phyloP scores from a whole-genome alignment of 1,140 invertebrate genomes.

The Zaprionus vittiger region DNA sequence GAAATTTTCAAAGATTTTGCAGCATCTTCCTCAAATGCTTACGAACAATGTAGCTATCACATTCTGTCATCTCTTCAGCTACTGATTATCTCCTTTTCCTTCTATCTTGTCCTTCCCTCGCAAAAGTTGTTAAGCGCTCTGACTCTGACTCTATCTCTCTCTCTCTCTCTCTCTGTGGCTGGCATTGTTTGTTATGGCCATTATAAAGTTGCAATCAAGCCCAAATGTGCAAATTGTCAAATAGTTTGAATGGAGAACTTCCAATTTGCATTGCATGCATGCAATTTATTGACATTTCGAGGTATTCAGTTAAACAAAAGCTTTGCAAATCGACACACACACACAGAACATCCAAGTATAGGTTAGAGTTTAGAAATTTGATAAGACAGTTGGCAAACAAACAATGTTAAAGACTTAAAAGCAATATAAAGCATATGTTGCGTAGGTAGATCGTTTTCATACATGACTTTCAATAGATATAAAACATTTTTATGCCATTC shows the following conservation, averaged over 20 bases:
- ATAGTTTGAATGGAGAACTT: constrained; percentile 25
- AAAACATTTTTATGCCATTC: background rate
- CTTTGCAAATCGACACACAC: constrained; percentile 52
- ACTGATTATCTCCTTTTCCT: background rate
- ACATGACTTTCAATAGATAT: too few relatives aligned
- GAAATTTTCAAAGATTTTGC: background rate
- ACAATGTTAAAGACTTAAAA: background rate
- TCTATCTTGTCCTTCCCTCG: background rate
- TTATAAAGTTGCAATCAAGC: constrained; percentile 7
- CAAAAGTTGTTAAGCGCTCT: background rate
- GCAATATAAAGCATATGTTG: too few relatives aligned
- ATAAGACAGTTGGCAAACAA: background rate
- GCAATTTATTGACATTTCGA: constrained; percentile 37
- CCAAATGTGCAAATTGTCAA: constrained; percentile 35
- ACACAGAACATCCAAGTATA: constrained; percentile 10
- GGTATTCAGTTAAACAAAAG: constrained; percentile 55
- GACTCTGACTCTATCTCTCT: background rate
- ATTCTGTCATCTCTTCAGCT: background rate
- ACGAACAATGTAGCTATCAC: background rate
- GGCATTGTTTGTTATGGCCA: constrained; percentile 4
- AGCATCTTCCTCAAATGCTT: background rate
- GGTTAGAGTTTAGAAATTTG: background rate
- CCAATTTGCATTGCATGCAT: constrained; percentile 23
- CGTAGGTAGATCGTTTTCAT: too few relatives aligned
- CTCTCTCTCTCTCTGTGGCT: background rate